A percentile compares a stretch with the other conserved stretches of the same genome.
Evolutionary conservation across 1,140 invertebrate genomes (phyloP).

Genomic region (Drosophila cardini): DNA sequence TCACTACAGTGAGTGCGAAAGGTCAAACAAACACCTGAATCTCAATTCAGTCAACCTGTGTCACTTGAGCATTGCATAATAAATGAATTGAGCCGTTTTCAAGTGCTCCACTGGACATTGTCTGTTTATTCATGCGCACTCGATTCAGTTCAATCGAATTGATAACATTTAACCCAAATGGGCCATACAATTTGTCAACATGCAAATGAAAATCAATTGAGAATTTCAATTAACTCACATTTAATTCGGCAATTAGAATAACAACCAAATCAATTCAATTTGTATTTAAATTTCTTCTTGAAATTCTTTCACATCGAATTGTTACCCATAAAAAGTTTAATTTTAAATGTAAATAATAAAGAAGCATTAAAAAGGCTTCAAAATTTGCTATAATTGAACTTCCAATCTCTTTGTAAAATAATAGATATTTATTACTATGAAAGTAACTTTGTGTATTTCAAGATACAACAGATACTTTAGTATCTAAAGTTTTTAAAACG

Average conservation of each 20-base stretch:
- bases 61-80: constrained; percentile 28
- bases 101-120: constrained; percentile 27
- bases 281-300: background rate
- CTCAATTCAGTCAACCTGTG: background rate
- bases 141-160: constrained; percentile 35
- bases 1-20: constrained; percentile 3
- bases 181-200: constrained; percentile 38
- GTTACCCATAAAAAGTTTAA: too few relatives aligned
- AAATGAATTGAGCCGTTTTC: constrained; percentile 29
- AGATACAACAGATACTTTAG: too few relatives aligned
- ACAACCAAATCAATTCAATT: constrained; percentile 1
- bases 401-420: too few relatives aligned
- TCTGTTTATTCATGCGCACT: constrained; percentile 60
- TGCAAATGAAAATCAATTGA: constrained; percentile 54
- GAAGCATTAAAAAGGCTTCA: too few relatives aligned
- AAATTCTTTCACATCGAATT: background rate
- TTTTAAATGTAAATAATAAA: too few relatives aligned
- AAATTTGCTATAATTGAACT: too few relatives aligned
- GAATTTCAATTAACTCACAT: constrained; percentile 38
- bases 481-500: too few relatives aligned
- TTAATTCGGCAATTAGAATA: constrained; percentile 50
- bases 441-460: too few relatives aligned
- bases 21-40: constrained; percentile 39
- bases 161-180: constrained; percentile 41
- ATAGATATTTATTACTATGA: too few relatives aligned